Evolutionary conservation across 2,797 vertebrate genomes (phyloP).

Genomic region (Amazona finschi): DNA sequence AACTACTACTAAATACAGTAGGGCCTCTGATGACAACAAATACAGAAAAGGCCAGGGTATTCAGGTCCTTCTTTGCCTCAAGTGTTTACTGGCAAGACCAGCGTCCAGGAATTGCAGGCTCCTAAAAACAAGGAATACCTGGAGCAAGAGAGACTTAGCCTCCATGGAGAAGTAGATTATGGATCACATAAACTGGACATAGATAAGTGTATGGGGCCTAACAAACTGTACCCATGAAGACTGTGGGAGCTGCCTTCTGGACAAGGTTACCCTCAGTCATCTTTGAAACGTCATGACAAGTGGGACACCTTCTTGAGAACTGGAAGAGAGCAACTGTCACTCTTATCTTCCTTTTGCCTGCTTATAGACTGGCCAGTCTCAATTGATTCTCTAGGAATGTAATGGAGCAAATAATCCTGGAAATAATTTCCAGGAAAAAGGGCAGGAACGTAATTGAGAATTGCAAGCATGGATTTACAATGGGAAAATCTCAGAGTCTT

Average conservation of each 20-base stretch:
- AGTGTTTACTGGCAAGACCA: not conserved
- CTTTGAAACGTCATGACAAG: slow-evolving; percentile 32
- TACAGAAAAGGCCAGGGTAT: not conserved
- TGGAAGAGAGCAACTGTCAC: not conserved
- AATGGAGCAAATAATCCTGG: not conserved
- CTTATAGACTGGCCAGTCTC: not conserved
- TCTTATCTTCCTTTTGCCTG: not conserved
- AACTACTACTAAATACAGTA: not conserved
- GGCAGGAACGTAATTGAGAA: not conserved
- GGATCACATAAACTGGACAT: not conserved
- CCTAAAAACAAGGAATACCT: not conserved
- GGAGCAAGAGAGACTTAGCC: not conserved
- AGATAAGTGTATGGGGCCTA: not conserved
- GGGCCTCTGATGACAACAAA: not conserved
- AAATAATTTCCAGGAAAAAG: not conserved
- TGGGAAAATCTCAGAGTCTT: not conserved
- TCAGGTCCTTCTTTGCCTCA: not conserved
- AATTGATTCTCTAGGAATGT: not conserved
- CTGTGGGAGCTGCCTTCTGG: slow-evolving; percentile 26
- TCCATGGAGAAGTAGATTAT: not conserved
- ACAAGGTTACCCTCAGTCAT: slow-evolving; percentile 4
- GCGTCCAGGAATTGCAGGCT: not conserved
- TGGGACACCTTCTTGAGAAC: slow-evolving; percentile 25
- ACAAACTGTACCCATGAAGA: slow-evolving; percentile 13
- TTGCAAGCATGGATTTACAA: not conserved